Conservation (phyloP, 1,140 invertebrate genomes). For the Brachionus calyciflorus region DNA sequence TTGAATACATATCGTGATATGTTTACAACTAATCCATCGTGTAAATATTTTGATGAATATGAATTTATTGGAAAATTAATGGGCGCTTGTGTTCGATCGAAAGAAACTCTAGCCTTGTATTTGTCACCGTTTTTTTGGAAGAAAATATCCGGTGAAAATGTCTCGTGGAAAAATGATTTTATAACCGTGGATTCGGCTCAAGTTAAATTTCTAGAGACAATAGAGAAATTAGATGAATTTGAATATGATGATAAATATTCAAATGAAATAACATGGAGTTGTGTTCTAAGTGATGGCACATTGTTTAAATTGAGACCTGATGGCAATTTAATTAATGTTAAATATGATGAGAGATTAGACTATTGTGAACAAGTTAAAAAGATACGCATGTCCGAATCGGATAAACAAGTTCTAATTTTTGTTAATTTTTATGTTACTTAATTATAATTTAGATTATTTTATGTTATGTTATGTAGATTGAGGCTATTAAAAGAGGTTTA, state of each 20-base stretch:
- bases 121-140: constrained; percentile 60
- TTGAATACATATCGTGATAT: constrained; percentile 57
- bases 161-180: constrained; percentile 56
- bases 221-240: constrained; percentile 53
- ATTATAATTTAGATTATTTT: not conserved
- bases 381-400: constrained; percentile 55
- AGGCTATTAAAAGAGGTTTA: constrained; percentile 54
- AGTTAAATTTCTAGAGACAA: constrained; percentile 55
- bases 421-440: too few species aligned
- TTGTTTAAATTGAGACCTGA: constrained; percentile 51
- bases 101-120: constrained; percentile 55
- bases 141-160: constrained; percentile 55
- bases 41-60: constrained; percentile 55
- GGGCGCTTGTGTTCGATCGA: constrained; percentile 59
- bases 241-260: constrained; percentile 51
- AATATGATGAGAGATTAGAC: constrained; percentile 54
- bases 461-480: constrained; percentile 51
- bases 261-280: constrained; percentile 54
- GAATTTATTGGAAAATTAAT: constrained; percentile 61
- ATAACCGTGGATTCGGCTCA: constrained; percentile 57
- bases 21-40: constrained; percentile 57
- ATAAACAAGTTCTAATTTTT: constrained; percentile 53
- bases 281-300: constrained; percentile 55
- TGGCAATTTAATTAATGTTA: constrained; percentile 48
- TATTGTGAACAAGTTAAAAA: constrained; percentile 54